Conservation (phyloP, 2,797 vertebrate genomes). For the Podarcis lilfordi region DNA sequence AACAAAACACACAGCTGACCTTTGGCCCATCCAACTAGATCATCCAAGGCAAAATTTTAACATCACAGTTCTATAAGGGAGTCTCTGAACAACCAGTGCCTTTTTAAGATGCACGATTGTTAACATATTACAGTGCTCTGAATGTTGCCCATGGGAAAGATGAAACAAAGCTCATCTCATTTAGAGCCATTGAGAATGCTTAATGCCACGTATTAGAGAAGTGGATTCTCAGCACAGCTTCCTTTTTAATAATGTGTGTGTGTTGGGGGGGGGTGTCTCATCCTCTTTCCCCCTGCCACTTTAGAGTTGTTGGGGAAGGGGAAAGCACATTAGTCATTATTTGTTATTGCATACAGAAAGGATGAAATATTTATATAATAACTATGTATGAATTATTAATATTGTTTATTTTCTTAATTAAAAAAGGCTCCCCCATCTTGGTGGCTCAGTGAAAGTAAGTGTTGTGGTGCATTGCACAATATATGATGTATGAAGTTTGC, state of each 20-base stretch:
- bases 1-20: neutral
- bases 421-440: constrained; percentile 5
- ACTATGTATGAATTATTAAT: constrained; percentile 34
- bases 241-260: constrained; percentile 14
- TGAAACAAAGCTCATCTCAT: constrained; percentile 48
- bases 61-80: constrained; percentile 43
- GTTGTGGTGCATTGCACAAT: neutral
- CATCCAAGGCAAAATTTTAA: constrained; percentile 41
- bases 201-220: constrained; percentile 31
- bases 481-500: neutral
- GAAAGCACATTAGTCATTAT: neutral
- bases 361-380: constrained; percentile 32
- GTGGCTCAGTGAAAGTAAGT: constrained; percentile 9
- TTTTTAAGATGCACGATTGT: constrained; percentile 54
- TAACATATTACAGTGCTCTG: constrained; percentile 57
- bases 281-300: neutral
- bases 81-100: constrained; percentile 29
- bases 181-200: constrained; percentile 25
- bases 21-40: constrained; percentile 45
- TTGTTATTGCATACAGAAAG: constrained; percentile 22
- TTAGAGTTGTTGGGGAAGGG: neutral
- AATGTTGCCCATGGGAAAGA: constrained; percentile 50
- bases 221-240: constrained; percentile 11
- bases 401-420: constrained; percentile 30
- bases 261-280: too few relatives aligned